phyloP scores from a whole-genome alignment of 2,113 vertebrate genomes.

The Smithornis capensis region DNA sequence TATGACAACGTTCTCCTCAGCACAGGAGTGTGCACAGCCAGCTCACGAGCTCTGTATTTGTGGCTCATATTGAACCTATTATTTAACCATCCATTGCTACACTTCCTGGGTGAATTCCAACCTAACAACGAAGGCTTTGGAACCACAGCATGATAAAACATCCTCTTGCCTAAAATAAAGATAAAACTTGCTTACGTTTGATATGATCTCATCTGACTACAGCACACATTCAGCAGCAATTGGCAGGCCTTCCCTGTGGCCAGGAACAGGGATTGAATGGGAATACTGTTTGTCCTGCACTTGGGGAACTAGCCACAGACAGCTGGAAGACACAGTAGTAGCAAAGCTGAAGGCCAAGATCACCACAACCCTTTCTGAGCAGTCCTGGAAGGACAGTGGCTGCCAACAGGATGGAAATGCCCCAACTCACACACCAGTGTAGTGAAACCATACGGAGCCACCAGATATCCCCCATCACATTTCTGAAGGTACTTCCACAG shows the following conservation, averaged over 20 bases:
- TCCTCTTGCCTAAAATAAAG: conserved; percentile 32
- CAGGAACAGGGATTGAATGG: background rate
- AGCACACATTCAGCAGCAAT: conserved; percentile 1
- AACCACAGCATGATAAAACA: conserved; percentile 12
- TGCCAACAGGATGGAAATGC: background rate
- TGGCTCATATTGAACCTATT: conserved; percentile 37
- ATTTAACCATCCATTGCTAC: conserved; percentile 4
- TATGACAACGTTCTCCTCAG: background rate
- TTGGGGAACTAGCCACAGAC: background rate
- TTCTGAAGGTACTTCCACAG: background rate
- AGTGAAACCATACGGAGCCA: background rate
- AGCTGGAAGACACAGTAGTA: background rate
- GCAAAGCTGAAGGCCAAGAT: background rate
- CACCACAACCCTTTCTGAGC: background rate
- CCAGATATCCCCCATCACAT: background rate
- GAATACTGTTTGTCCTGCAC: background rate
- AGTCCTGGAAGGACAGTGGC: background rate
- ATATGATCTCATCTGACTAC: conserved; percentile 36
- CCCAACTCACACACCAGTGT: background rate
- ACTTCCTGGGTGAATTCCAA: conserved; percentile 53
- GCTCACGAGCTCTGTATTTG: background rate
- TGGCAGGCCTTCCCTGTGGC: background rate
- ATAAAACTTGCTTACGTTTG: conserved; percentile 1
- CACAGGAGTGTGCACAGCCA: background rate
- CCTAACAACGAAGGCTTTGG: background rate